Conservation (phyloP, 1,140 invertebrate genomes). For the Helicoverpa zea region DNA sequence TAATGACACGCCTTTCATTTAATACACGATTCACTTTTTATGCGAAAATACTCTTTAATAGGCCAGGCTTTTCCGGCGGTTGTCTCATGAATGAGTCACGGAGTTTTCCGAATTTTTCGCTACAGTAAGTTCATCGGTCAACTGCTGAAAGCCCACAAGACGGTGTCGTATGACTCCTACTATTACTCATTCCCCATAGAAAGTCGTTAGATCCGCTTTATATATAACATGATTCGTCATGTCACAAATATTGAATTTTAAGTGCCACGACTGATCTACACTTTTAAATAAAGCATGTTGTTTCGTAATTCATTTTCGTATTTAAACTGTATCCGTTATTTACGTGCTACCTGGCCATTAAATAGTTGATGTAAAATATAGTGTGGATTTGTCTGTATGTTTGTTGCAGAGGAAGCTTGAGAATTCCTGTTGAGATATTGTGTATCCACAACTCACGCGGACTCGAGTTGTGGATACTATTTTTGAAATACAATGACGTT, state of each 20-base stretch:
- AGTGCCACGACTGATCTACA: conserved; percentile 45
- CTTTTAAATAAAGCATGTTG: conserved; percentile 20
- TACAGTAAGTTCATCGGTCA: conserved; percentile 52
- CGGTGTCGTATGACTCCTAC: conserved; percentile 66
- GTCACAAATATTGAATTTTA: conserved; percentile 53
- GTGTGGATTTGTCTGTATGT: conserved; percentile 15
- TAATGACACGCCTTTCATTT: conserved; percentile 80
- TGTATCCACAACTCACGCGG: too few relatives aligned
- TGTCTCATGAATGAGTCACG: conserved; percentile 76
- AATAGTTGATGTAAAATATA: conserved; percentile 43
- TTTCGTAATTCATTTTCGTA: conserved; percentile 39
- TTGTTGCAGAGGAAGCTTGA: not conserved
- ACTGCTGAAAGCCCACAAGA: conserved; percentile 78
- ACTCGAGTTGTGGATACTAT: conserved; percentile 11
- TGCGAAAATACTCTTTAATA: conserved; percentile 71
- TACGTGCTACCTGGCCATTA: conserved; percentile 46
- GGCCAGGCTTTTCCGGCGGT: conserved; percentile 77
- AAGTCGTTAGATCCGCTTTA: conserved; percentile 61
- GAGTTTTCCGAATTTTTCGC: conserved; percentile 82
- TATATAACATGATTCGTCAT: conserved; percentile 61
- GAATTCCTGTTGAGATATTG: conserved; percentile 3
- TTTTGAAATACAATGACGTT: conserved; percentile 4
- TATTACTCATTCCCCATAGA: conserved; percentile 76
- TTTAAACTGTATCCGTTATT: conserved; percentile 29
- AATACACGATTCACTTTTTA: conserved; percentile 71